Base-by-base conservation (phyloP, 2,797 vertebrate species). In the Aplochiton taeniatus region DNA sequence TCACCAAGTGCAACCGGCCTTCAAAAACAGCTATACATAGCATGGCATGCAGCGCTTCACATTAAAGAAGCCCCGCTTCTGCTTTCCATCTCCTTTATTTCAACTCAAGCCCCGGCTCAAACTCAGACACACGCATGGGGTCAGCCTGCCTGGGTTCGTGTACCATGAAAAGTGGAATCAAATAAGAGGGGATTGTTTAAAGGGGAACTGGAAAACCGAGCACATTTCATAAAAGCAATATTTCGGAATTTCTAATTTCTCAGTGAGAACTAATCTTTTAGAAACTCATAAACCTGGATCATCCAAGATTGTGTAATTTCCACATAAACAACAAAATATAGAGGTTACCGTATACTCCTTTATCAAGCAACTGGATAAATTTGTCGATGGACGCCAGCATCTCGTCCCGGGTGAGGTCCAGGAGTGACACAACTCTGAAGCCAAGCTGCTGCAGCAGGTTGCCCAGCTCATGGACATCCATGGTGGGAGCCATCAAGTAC, bases 341-440 rank as follows among this genome's bases (percentile, higher is more conserved):
- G 44, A 59, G 31, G 91, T 91, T 80, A 96, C 95, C 94, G 12
- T 95, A 96, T 44, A 93, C 92, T 10, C 95, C 95, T 75, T 66
- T 89, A 73, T 92, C 82, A 41, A 96, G 89, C n/a, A 96, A 91
- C 79, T 94, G 90, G 72, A 93, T 85, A 78, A 95, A 96, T 63
- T 63, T 88, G 31, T 88, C 80, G 49, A 95, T 92, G 0, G 93
- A 93, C 9, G 89, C 71, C 0, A 75, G 73, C 93, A 96, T 95
- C 83, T 96, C 94, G 11, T 86, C 85, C 64, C 81, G 91, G 65
- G 89, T 94, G 78, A 96, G 90, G 71, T 96, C 95, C 71, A 96
- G 85, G 71, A 96, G 87, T 42, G 95, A 95, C 42, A 96, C 92
- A 9, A 96, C 94, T 69, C 93, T 91, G 82, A 96, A 96, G 66